Evolutionary conservation across 2,888 invertebrate species (phyloP).

Genomic region (Argyresthia goedartella): DNA sequence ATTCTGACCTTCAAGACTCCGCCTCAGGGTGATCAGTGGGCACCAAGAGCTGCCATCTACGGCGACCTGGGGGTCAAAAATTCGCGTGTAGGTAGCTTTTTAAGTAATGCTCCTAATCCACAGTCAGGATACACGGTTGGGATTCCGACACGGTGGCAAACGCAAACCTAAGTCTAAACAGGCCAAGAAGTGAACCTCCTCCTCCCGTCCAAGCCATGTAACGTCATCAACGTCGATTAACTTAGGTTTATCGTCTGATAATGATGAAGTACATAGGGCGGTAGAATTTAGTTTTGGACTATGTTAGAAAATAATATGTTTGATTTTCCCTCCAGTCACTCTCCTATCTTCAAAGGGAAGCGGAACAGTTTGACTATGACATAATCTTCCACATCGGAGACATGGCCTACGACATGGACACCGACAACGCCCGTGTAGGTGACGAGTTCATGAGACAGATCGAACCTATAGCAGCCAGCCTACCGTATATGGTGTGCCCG

Average conservation of each 20-base stretch:
- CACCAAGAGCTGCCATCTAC: constrained; percentile 85
- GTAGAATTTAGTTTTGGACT: too few species aligned
- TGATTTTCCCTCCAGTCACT: constrained; percentile 69
- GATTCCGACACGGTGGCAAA: too few species aligned
- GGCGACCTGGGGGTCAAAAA: constrained; percentile 97
- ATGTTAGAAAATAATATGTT: too few species aligned
- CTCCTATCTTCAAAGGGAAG: constrained; percentile 85
- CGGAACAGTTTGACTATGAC: constrained; percentile 84
- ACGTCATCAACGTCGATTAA: too few species aligned
- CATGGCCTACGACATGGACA: constrained; percentile 95
- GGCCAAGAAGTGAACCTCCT: too few species aligned
- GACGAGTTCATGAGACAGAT: constrained; percentile 95
- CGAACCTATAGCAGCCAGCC: constrained; percentile 87
- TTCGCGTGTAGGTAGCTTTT: constrained; percentile 70
- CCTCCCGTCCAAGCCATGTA: too few species aligned
- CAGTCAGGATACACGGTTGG: too few species aligned
- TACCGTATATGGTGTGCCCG: constrained; percentile 95
- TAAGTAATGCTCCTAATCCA: neutral
- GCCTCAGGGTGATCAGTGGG: constrained; percentile 77
- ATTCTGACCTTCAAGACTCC: constrained; percentile 82
- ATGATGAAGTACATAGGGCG: too few species aligned
- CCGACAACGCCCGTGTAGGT: constrained; percentile 84
- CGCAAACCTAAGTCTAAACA: too few species aligned
- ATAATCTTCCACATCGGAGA: constrained; percentile 93
- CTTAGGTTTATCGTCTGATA: too few species aligned